Percentiles rank a stretch among this genome's conserved stretches.
These are phyloP conservation scores for Silurus lanzhouensis DNA, from an alignment of 2,797 vertebrate species.

Conservation along the genomic window DNA sequence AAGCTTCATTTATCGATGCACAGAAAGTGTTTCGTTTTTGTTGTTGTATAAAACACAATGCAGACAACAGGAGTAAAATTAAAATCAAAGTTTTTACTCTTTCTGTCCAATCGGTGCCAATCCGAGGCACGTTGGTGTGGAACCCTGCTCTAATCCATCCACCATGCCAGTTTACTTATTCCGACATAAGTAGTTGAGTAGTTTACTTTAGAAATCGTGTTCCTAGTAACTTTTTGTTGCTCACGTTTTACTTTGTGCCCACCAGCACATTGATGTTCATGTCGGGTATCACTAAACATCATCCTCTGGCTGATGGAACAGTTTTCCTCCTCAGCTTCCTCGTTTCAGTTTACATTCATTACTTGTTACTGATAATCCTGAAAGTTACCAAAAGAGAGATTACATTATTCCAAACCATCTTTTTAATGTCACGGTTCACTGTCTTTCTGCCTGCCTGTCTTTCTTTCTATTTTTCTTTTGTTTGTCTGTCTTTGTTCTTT, in stretches of 20 bases:
- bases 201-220: too few species aligned
- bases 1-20: too few species aligned
- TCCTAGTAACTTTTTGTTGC: not conserved
- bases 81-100: too few species aligned
- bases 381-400: not conserved
- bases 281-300: not conserved
- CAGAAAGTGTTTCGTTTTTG: too few species aligned
- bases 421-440: not conserved
- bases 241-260: not conserved
- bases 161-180: too few species aligned
- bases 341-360: not conserved
- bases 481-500: not conserved
- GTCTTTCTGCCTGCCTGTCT: not conserved
- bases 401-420: not conserved
- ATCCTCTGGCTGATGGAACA: not conserved
- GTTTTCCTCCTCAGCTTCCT: not conserved
- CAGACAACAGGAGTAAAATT: too few species aligned
- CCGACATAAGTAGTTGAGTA: too few species aligned
- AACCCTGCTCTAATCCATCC: too few species aligned
- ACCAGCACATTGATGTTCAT: not conserved
- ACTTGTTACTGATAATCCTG: not conserved
- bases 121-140: too few species aligned
- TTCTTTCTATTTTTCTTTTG: not conserved
- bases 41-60: too few species aligned
- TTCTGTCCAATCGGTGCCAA: too few species aligned